phyloP scores from a whole-genome alignment of 2,888 invertebrate species.

The Netelia virgata region DNA sequence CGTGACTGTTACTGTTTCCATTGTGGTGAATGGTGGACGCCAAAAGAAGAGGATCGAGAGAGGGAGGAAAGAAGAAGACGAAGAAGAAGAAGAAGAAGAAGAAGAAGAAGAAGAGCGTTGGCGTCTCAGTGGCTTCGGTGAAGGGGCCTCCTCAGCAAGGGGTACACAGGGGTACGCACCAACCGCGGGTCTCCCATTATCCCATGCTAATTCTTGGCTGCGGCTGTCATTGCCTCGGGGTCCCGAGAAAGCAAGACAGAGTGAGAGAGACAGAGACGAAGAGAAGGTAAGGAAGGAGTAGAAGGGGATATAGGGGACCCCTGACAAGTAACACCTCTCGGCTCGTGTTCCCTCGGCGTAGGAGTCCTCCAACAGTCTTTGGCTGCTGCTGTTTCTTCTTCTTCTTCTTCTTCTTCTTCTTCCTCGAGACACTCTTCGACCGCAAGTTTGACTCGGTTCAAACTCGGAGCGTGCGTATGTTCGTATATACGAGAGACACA shows the following conservation, averaged over 20 bases:
- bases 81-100: slow-evolving; percentile 16
- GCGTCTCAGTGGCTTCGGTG: slow-evolving; percentile 64
- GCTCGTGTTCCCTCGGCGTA: slow-evolving; percentile 79
- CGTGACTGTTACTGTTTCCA: slow-evolving; percentile 50
- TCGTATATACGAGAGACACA: slow-evolving; percentile 39
- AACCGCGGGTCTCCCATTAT: slow-evolving; percentile 83
- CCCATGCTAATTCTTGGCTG: slow-evolving; percentile 84
- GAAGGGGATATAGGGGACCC: slow-evolving; percentile 61
- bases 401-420: slow-evolving; percentile 44
- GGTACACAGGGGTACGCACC: slow-evolving; percentile 74
- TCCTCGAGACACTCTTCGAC: slow-evolving; percentile 51
- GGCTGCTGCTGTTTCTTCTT: slow-evolving; percentile 59
- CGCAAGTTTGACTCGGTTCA: slow-evolving; percentile 54
- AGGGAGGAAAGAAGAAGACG: slow-evolving; percentile 11
- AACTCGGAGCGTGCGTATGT: slow-evolving; percentile 62
- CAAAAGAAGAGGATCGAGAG: slow-evolving; percentile 18
- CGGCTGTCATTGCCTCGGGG: slow-evolving; percentile 84
- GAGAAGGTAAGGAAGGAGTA: not conserved
- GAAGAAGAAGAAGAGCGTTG: slow-evolving; percentile 61
- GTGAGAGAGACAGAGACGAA: not conserved
- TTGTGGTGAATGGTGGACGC: slow-evolving; percentile 30
- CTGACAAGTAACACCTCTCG: slow-evolving; percentile 85
- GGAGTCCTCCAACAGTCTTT: slow-evolving; percentile 72
- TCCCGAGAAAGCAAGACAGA: slow-evolving; percentile 38
- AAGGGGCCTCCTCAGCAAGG: slow-evolving; percentile 77